A percentile compares a stretch with the other conserved stretches of the same genome.
These are phyloP conservation scores for Eupithecia pulchellata DNA, from an alignment of 2,888 invertebrate species.

Conservation along the genomic window DNA sequence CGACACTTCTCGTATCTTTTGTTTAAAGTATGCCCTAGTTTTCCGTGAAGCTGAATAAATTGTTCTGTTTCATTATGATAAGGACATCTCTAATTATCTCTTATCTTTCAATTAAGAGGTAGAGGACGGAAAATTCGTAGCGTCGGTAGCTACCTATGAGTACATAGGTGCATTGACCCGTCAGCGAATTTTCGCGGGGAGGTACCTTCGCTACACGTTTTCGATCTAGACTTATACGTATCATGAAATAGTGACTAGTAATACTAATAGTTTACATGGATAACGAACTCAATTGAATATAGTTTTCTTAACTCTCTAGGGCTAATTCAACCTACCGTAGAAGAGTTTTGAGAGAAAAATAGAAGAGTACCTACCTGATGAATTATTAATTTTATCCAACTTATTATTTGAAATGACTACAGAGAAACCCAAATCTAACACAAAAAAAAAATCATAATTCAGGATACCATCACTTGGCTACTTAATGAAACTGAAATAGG, in stretches of 20 bases:
- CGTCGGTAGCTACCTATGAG: conserved; percentile 6
- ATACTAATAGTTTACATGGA: too few relatives aligned
- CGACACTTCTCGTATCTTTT: conserved; percentile 32
- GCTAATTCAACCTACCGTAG: too few relatives aligned
- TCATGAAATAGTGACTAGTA: too few relatives aligned
- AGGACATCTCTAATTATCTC: conserved; percentile 30
- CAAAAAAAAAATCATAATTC: background rate
- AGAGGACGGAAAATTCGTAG: background rate
- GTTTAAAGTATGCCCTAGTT: conserved; percentile 34
- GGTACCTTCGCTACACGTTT: background rate
- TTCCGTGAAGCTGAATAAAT: conserved; percentile 21
- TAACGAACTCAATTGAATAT: too few relatives aligned
- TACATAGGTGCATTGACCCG: conserved; percentile 30
- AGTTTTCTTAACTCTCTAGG: too few relatives aligned
- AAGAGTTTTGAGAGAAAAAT: background rate
- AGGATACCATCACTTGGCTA: background rate
- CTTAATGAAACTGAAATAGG: conserved; percentile 13
- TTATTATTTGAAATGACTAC: too few relatives aligned
- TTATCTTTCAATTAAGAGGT: conserved; percentile 29
- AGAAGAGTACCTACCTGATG: background rate
- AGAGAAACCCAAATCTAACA: background rate
- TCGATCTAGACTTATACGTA: background rate
- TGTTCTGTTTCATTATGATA: conserved; percentile 13
- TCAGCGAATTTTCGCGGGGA: conserved; percentile 17
- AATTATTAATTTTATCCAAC: too few relatives aligned